These are phyloP conservation scores for Nothura maculosa DNA, from an alignment of 2,797 vertebrate species.

Conservation along the genomic window DNA sequence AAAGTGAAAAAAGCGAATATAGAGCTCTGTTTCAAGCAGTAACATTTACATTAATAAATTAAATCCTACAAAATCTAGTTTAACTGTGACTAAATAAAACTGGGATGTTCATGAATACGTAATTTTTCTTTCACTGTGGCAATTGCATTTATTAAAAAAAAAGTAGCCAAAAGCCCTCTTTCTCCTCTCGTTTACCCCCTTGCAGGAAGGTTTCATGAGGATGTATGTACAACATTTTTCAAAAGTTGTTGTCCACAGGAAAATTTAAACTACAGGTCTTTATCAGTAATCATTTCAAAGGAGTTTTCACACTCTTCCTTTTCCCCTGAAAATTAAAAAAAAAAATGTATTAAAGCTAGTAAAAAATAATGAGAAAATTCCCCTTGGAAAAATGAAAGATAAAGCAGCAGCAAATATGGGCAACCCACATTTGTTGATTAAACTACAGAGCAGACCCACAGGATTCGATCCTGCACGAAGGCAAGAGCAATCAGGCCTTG, in stretches of 20 bases:
- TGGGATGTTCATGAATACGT: not conserved
- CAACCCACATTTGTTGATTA: not conserved
- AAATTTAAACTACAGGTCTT: not conserved
- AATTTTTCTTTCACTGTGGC: not conserved
- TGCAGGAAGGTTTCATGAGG: not conserved
- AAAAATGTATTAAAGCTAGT: not conserved
- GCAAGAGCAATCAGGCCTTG: not conserved
- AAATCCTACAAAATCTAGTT: slow-evolving; percentile 4
- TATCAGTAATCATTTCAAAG: not conserved
- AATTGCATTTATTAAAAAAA: slow-evolving; percentile 10
- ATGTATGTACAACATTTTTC: not conserved
- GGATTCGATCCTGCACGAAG: not conserved
- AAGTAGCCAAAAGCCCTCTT: not conserved
- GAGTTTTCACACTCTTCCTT: not conserved
- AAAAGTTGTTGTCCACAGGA: not conserved
- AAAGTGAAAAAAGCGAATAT: slow-evolving; percentile 21
- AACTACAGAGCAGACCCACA: not conserved
- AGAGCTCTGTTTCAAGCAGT: not conserved
- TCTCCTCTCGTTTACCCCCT: not conserved
- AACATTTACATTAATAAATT: not conserved
- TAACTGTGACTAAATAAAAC: slow-evolving; percentile 27
- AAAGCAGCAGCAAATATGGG: not conserved
- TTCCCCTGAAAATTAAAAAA: not conserved
- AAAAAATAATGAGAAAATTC: not conserved
- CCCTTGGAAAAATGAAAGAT: not conserved